Conservation (phyloP, 2,113 vertebrate species). For the Alexandromys fortis region DNA sequence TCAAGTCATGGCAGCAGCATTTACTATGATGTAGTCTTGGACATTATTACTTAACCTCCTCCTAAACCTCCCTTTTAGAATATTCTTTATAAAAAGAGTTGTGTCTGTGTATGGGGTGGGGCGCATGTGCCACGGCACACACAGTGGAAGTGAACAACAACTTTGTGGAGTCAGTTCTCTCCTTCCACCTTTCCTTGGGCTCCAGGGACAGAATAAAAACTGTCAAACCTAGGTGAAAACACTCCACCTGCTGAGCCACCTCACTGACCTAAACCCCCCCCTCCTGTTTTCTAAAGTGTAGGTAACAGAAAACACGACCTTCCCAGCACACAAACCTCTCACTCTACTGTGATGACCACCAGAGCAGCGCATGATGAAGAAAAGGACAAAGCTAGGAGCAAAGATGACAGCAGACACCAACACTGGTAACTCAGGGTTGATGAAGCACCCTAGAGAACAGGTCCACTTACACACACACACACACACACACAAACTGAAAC, state of each 20-base stretch:
- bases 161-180: background rate
- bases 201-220: background rate
- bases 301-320: constrained; percentile 36
- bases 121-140: background rate
- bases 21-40: background rate
- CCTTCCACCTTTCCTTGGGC: background rate
- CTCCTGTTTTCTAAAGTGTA: constrained; percentile 27
- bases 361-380: background rate
- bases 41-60: background rate
- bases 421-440: background rate
- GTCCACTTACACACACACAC: background rate
- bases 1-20: background rate
- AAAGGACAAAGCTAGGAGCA: background rate
- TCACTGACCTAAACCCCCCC: background rate
- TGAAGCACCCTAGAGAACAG: background rate
- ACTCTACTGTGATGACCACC: background rate
- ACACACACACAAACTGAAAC: background rate
- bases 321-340: background rate
- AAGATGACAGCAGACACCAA: background rate
- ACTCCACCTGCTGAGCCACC: background rate
- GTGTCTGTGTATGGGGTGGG: background rate
- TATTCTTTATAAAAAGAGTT: background rate
- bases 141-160: background rate
- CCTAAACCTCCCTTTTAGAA: background rate
- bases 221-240: background rate